A percentile compares a stretch with the other conserved stretches of the same genome.
Conservation (phyloP, 2,888 invertebrate genomes). For the Mythimna lalbum region DNA sequence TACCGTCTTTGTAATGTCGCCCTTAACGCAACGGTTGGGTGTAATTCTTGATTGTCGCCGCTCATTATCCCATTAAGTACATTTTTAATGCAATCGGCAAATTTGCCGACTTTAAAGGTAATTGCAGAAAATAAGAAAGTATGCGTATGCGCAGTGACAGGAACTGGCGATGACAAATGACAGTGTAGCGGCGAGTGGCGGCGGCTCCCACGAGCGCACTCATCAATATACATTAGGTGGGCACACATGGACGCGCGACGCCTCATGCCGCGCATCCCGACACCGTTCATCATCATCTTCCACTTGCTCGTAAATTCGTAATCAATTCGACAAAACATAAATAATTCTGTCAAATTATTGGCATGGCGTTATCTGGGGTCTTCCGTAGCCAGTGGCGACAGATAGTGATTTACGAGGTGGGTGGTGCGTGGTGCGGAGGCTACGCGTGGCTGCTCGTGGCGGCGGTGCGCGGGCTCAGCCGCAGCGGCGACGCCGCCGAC, state of each 20-base stretch:
- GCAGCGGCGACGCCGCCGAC: slow-evolving; percentile 77
- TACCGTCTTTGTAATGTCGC: slow-evolving; percentile 36
- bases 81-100: slow-evolving; percentile 79
- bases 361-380: slow-evolving; percentile 63
- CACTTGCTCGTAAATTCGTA: slow-evolving; percentile 57
- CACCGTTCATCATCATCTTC: slow-evolving; percentile 63
- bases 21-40: slow-evolving; percentile 45
- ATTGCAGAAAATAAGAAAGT: slow-evolving; percentile 86
- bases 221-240: slow-evolving; percentile 83
- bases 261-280: slow-evolving; percentile 49
- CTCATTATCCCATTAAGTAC: slow-evolving; percentile 75
- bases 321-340: slow-evolving; percentile 68
- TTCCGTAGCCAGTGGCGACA: slow-evolving; percentile 59
- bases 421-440: slow-evolving; percentile 41
- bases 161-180: slow-evolving; percentile 88
- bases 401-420: slow-evolving; percentile 65
- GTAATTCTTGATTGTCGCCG: slow-evolving; percentile 74
- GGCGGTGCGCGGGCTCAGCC: slow-evolving; percentile 54
- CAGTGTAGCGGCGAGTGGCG: slow-evolving; percentile 69
- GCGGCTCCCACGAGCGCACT: slow-evolving; percentile 82
- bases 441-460: slow-evolving; percentile 51
- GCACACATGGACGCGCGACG: slow-evolving; percentile 59
- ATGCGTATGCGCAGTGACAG: slow-evolving; percentile 84
- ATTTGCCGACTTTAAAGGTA: slow-evolving; percentile 84
- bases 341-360: slow-evolving; percentile 67